phyloP scores from a whole-genome alignment of 2,797 vertebrate genomes.

The Alosa sapidissima region DNA sequence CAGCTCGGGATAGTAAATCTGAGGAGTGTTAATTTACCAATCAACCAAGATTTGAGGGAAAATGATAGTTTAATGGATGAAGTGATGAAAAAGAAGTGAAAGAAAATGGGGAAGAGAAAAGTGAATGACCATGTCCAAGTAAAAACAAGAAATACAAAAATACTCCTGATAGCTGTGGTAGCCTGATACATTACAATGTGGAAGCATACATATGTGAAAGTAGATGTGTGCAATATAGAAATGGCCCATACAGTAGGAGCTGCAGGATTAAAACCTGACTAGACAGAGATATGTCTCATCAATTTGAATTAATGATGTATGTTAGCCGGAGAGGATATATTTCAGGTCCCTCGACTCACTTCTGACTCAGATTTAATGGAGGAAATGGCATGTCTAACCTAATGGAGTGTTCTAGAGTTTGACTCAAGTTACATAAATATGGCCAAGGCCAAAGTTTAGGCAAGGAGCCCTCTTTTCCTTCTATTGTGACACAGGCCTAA shows the following conservation, averaged over 20 bases:
- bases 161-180: not conserved
- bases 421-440: not conserved
- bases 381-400: not conserved
- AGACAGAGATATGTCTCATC: not conserved
- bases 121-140: not conserved
- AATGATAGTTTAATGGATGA: too few species aligned
- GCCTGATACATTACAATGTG: not conserved
- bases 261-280: too few species aligned
- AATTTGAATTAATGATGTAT: not conserved
- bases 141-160: not conserved
- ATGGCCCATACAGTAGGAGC: not conserved
- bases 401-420: not conserved
- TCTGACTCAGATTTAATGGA: not conserved
- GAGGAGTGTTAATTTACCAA: too few species aligned
- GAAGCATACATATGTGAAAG: not conserved
- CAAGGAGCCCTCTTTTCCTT: not conserved
- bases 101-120: too few species aligned
- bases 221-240: not conserved
- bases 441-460: not conserved
- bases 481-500: not conserved
- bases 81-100: too few species aligned
- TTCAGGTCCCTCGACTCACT: not conserved
- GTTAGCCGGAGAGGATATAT: not conserved
- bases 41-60: too few species aligned
- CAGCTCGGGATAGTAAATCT: too few species aligned